A percentile compares a stretch with the other conserved stretches of the same genome.
Evolutionary conservation across 1,140 invertebrate species (phyloP).

Genomic region (Cydia amplana): DNA sequence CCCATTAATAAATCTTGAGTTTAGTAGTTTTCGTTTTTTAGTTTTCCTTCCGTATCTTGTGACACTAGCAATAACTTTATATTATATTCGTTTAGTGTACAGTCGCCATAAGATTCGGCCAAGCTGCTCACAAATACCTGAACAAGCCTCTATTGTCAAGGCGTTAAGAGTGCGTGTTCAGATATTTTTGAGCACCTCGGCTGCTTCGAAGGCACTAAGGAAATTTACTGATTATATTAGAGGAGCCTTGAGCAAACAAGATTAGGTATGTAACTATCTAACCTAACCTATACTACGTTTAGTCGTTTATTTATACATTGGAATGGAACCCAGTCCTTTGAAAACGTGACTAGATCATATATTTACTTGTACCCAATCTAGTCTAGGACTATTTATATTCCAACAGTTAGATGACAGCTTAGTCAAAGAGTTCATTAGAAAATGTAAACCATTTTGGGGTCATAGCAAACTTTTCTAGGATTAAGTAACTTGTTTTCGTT

Average conservation of each 20-base stretch:
- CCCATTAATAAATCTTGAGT: too few species aligned
- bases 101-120: neutral
- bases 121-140: too few species aligned
- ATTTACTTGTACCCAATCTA: neutral
- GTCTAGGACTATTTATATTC: neutral
- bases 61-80: too few species aligned
- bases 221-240: slow-evolving; percentile 1
- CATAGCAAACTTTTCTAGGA: too few species aligned
- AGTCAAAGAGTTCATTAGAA: neutral
- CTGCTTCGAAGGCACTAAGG: neutral
- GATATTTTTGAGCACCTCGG: too few species aligned
- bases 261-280: neutral
- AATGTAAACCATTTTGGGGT: too few species aligned
- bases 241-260: neutral
- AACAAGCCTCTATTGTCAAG: too few species aligned
- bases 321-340: neutral
- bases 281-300: neutral
- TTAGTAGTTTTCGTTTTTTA: neutral
- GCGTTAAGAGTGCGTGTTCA: too few species aligned
- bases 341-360: neutral
- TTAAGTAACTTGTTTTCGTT: too few species aligned
- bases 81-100: neutral
- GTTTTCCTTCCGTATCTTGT: neutral
- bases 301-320: too few species aligned
- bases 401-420: neutral